Evolutionary conservation across 1,140 invertebrate genomes (phyloP).

Genomic region (Hetaerina americana): DNA sequence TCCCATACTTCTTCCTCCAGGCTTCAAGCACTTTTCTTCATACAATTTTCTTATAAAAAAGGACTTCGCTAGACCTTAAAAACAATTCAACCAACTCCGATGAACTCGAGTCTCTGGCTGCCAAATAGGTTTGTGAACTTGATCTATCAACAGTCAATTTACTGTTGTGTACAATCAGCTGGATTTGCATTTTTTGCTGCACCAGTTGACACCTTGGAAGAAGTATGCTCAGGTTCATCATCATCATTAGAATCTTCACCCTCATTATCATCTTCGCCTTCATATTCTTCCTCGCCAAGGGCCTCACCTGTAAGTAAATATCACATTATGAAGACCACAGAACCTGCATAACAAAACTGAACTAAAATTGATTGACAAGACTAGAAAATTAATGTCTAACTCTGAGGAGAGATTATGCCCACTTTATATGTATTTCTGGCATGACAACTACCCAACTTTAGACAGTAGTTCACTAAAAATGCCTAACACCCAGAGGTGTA

Average conservation of each 20-base stretch:
- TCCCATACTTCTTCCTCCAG: background rate
- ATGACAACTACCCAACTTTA: no score
- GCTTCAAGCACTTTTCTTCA: background rate
- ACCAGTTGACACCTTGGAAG: constrained; percentile 20
- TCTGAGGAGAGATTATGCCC: no score
- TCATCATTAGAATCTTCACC: constrained; percentile 28
- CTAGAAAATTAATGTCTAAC: no score
- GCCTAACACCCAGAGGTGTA: no score
- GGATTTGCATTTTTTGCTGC: constrained; percentile 20
- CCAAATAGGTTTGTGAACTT: background rate
- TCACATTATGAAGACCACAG: constrained; percentile 7
- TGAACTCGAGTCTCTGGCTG: background rate
- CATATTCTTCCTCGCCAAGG: constrained; percentile 62
- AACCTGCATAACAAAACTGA: constrained; percentile 6
- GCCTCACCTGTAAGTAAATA: constrained; percentile 41
- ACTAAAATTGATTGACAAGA: constrained; percentile 3
- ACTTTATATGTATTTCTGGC: no score
- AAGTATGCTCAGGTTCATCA: constrained; percentile 15
- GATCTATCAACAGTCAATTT: constrained; percentile 15
- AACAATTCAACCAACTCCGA: background rate
- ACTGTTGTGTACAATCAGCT: constrained; percentile 36
- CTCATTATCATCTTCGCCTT: constrained; percentile 54
- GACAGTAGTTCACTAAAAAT: no score
- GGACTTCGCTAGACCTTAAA: background rate
- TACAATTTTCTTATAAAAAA: background rate